Evolutionary conservation across 2,888 invertebrate genomes (phyloP), one percentile per base, ranked within the genome.

Genomic region (Elgonia sp.): DNA sequence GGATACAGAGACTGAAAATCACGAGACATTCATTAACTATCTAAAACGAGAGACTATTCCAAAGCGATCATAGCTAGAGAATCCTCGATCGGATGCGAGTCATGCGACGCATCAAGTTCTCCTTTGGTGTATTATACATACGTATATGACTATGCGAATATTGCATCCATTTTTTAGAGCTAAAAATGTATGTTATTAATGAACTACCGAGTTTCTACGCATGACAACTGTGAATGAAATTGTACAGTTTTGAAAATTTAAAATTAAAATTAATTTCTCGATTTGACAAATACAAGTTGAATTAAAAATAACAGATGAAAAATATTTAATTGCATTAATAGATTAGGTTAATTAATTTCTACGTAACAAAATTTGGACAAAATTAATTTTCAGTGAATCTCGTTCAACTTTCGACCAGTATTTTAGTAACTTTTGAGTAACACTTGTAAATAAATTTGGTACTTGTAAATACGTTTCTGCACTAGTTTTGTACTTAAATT

Each of bases 401-500:
- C 42, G n/a, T 63, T 63, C 37, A 37, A 63, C 39, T 40, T 37
- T 18, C 21, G 1, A 63, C n/a, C 63, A 63, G 63, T 63, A 63
- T 63, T 63, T n/a, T 63, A 39, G 63, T 40, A 16, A 62, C 18
- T 39, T 40, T 63, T n/a, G 18, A 39, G 10, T n/a, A n/a, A n/a
- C n/a, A n/a, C n/a, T n/a, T 63, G 18, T 63, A 4, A 16, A 39
- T 37, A 63, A 3, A n/a, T 21, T 67, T 46, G 12, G 67, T 39
- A 67, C 21, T 37, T 55, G 39, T 18, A 50, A 70, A 70, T 70
- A 70, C 37, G 18, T 53, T 53, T 53, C 29, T 70, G 16, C 53
- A 53, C 39, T 7, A n/a, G n/a, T n/a, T n/a, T n/a, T n/a, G n/a
- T n/a, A n/a, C n/a, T n/a, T n/a, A n/a, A n/a, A n/a, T n/a, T n/a